Evolutionary conservation across 2,113 vertebrate species (phyloP), one percentile per base, ranked within the genome.

Genomic region (Eupsittula cactorum): DNA sequence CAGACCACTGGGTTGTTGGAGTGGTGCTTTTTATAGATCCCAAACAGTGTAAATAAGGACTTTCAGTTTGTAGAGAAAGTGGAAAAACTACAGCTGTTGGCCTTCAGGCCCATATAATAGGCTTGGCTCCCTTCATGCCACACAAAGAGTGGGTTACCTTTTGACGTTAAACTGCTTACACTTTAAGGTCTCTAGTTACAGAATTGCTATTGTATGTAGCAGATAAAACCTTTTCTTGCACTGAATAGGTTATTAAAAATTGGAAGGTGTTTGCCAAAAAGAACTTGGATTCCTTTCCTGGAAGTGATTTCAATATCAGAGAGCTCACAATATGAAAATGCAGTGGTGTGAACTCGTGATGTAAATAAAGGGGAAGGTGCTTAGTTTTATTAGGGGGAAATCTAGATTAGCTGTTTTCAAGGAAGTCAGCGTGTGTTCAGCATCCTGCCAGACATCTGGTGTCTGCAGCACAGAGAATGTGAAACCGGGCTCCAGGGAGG

Each of bases 31-130:
- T 53, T 20, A 31, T 60, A 39, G n/a, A 23, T 59, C 57, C 47
- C 35, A 78, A 92, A 86, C 55, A 64, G 24, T 52, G 73, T 89
- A 93, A 95, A 94, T 95, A 95, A 94, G 86, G 93, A 91, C 82
- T 85, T 95, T 71, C 16, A 67, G 65, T 95, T 95, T 92, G 78
- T 78, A 82, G 88, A 59, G 68, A 74, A 31, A 88, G 24, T 83
- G 92, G 92, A 96, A 88, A 91, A 86, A 31, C 44, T 96, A 33
- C 90, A 97, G 97, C 95, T 97, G 95, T 94, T 86, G 70, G 85
- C 86, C 84, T 93, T 84, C 55, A 77, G 83, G 53, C 35, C 3
- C 24, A 13, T 82, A 92, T 78, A 21, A 74, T 88, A 41, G 2
- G 1, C 64, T 92, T 75, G 77, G 46, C 82, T 89, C 76, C 35